phyloP scores from a whole-genome alignment of 1,140 invertebrate genomes.

The Lasioglossum baleicum region DNA sequence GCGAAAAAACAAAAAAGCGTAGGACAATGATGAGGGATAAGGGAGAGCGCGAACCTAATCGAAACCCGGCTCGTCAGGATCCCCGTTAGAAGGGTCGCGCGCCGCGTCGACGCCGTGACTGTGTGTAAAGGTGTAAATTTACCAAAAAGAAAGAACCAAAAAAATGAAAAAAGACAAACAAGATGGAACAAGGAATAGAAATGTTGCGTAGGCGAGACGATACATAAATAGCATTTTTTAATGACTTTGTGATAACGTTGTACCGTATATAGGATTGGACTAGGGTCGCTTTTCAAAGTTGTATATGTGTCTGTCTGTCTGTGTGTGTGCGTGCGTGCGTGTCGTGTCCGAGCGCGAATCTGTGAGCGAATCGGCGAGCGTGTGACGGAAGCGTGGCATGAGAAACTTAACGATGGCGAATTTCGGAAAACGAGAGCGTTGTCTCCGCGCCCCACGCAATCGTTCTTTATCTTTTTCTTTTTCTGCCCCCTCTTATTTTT shows the following conservation, averaged over 20 bases:
- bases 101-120: background rate
- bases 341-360: too few species aligned
- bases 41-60: background rate
- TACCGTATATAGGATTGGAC: constrained; percentile 61
- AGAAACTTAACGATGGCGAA: constrained; percentile 12
- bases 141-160: constrained; percentile 37
- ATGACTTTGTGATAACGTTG: constrained; percentile 73
- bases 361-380: background rate
- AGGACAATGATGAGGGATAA: constrained; percentile 2
- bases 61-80: too few species aligned
- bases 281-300: constrained; percentile 37
- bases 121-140: constrained; percentile 51
- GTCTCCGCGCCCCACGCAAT: constrained; percentile 16
- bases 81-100: too few species aligned
- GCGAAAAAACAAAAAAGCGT: background rate
- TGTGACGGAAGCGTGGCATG: constrained; percentile 32
- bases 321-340: too few species aligned
- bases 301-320: too few species aligned
- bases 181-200: constrained; percentile 36
- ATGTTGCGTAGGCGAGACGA: constrained; percentile 46
- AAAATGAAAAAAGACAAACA: constrained; percentile 30
- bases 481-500: background rate
- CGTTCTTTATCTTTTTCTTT: constrained; percentile 8
- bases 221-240: constrained; percentile 68
- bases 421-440: background rate